Evolutionary conservation across 1,140 invertebrate species (phyloP).

Genomic region (Aethina tumida): DNA sequence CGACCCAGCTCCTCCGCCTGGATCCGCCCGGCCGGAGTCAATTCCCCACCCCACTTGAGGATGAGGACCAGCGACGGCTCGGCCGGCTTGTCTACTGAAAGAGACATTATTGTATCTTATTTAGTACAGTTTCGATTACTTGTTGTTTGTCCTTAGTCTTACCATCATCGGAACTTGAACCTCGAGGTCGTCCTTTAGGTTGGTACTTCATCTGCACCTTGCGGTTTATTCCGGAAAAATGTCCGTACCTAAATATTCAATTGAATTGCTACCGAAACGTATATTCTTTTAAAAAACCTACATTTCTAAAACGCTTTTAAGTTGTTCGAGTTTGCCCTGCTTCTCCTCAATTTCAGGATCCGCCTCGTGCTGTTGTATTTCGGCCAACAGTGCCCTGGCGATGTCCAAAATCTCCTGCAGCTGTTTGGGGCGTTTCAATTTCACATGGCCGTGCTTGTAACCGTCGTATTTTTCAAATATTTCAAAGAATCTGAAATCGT

Average conservation of each 20-base stretch:
- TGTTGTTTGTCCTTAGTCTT: too few species aligned
- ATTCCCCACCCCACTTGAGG: conserved; percentile 98
- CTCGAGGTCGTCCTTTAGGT: conserved; percentile 83
- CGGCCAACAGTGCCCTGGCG: conserved; percentile 73
- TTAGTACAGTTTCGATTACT: too few species aligned
- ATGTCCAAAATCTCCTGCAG: conserved; percentile 96
- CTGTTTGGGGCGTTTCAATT: conserved; percentile 95
- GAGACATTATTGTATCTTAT: too few species aligned
- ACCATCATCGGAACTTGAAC: conserved; percentile 93
- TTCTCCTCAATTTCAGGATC: conserved; percentile 95
- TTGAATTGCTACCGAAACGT: conserved; percentile 11
- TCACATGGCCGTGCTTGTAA: conserved; percentile 90
- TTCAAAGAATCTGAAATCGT: conserved; percentile 82
- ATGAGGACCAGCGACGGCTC: conserved; percentile 91
- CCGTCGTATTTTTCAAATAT: conserved; percentile 98
- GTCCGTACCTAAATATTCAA: conserved; percentile 74
- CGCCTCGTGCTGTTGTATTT: conserved; percentile 74
- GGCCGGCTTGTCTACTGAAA: conserved; percentile 59
- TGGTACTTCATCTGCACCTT: conserved; percentile 99
- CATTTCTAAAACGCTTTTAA: conserved; percentile 99
- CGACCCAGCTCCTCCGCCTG: conserved; percentile 96
- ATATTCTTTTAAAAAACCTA: conserved; percentile 39
- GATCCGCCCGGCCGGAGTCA: conserved; percentile 94
- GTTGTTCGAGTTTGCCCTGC: conserved; percentile 92
- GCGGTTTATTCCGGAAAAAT: conserved; percentile 99